Evolutionary conservation across 2,888 invertebrate genomes (phyloP).

Genomic region (Dichetophora obliterata): DNA sequence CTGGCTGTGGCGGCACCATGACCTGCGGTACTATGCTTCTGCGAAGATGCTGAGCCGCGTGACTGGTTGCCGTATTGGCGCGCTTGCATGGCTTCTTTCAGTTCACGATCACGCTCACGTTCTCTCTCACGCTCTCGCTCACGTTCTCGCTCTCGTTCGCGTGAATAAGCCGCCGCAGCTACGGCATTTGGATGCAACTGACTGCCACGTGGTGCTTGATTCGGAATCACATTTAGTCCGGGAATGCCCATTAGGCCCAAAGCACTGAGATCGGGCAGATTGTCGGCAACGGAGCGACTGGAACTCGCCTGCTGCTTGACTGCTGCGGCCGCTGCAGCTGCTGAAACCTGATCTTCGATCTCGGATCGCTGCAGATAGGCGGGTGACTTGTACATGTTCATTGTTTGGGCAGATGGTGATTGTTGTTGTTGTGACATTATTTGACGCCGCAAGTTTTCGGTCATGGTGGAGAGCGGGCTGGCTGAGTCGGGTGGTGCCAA

Average conservation of each 20-base stretch:
- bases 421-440: constrained; percentile 66
- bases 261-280: constrained; percentile 64
- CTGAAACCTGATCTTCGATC: constrained; percentile 66
- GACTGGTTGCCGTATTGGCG: constrained; percentile 64
- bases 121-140: constrained; percentile 56
- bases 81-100: constrained; percentile 61
- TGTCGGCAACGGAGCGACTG: constrained; percentile 59
- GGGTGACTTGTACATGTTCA: constrained; percentile 68
- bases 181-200: constrained; percentile 59
- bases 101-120: constrained; percentile 56
- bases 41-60: constrained; percentile 53
- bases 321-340: constrained; percentile 56
- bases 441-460: constrained; percentile 64
- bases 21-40: constrained; percentile 30
- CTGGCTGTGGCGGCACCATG: neutral
- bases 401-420: constrained; percentile 63
- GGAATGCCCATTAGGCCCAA: constrained; percentile 65
- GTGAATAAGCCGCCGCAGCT: constrained; percentile 51
- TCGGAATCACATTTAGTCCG: constrained; percentile 65
- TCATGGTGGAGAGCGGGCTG: constrained; percentile 65
- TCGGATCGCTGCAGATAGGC: constrained; percentile 67
- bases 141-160: constrained; percentile 55
- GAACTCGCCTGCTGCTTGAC: constrained; percentile 1
- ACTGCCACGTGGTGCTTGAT: constrained; percentile 48
- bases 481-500: constrained; percentile 58